phyloP scores from a whole-genome alignment of 2,797 vertebrate genomes.

The Pseudochirops cupreus region DNA sequence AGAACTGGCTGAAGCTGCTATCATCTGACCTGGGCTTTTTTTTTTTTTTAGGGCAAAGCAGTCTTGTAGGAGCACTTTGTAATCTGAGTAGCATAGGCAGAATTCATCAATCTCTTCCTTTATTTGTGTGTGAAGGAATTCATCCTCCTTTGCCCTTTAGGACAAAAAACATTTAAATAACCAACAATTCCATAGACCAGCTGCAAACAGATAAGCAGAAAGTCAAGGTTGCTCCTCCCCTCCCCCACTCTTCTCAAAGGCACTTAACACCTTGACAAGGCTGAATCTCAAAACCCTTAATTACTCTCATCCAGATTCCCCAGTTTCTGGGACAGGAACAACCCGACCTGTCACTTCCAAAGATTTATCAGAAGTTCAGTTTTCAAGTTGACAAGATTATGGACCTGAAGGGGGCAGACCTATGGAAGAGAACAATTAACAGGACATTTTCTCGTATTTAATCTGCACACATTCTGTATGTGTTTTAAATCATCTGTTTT shows the following conservation, averaged over 20 bases:
- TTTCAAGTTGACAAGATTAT: not conserved
- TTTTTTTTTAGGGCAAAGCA: not conserved
- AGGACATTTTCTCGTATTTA: not conserved
- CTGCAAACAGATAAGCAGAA: conserved; percentile 34
- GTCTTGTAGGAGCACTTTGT: not conserved
- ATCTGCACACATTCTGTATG: not conserved
- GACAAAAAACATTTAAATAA: conserved; percentile 53
- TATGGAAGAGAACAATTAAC: not conserved
- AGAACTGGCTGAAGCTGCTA: not conserved
- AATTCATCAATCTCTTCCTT: conserved; percentile 27
- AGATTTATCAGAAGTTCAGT: conserved; percentile 3
- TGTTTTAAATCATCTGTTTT: not conserved
- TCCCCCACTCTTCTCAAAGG: not conserved
- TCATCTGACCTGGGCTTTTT: not conserved
- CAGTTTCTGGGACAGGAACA: conserved; percentile 26
- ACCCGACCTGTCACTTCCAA: not conserved
- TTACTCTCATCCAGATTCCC: conserved; percentile 50
- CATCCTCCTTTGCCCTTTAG: conserved; percentile 29
- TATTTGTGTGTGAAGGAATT: not conserved
- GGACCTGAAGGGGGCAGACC: not conserved
- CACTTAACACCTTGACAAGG: conserved; percentile 25
- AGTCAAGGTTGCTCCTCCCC: not conserved
- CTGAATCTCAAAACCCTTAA: conserved; percentile 26
- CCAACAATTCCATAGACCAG: conserved; percentile 43
- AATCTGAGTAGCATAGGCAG: conserved; percentile 2